Evolutionary conservation across 2,797 vertebrate species (phyloP).

Genomic region (Pangasius larnaudii): DNA sequence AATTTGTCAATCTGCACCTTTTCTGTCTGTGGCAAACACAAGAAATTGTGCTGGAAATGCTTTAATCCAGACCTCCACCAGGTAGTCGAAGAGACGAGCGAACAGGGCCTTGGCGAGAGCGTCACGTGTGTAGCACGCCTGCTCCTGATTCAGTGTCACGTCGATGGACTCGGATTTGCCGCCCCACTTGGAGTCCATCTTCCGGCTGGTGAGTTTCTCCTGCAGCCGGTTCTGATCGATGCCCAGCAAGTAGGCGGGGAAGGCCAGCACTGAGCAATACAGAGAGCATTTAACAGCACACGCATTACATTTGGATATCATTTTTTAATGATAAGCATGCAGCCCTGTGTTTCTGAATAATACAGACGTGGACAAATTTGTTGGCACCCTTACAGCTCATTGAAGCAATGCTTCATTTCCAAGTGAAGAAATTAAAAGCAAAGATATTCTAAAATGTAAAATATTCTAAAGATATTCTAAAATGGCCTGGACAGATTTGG

Average conservation of each 20-base stretch:
- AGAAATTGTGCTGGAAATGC: not conserved
- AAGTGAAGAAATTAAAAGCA: no score
- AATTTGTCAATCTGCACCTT: no score
- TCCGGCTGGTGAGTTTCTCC: slow-evolving; percentile 92
- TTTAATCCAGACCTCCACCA: slow-evolving; percentile 84
- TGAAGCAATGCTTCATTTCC: no score
- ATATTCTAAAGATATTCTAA: no score
- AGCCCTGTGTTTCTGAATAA: no score
- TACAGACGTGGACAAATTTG: no score
- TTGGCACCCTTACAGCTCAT: no score
- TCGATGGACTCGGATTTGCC: slow-evolving; percentile 91
- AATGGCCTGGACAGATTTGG: no score
- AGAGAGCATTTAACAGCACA: not conserved
- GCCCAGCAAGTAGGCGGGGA: slow-evolving; percentile 94
- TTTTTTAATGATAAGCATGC: no score
- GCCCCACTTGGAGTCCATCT: slow-evolving; percentile 97
- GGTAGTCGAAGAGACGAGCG: slow-evolving; percentile 89
- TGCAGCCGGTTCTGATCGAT: slow-evolving; percentile 86
- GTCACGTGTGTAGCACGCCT: slow-evolving; percentile 91
- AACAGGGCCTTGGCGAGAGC: slow-evolving; percentile 97
- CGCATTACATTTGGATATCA: not conserved
- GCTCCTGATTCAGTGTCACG: slow-evolving; percentile 93
- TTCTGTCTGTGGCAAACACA: not conserved
- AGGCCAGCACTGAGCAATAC: slow-evolving; percentile 84
- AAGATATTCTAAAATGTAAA: no score